phyloP scores from a whole-genome alignment of 2,797 vertebrate genomes.

The Coregonus suidteri region DNA sequence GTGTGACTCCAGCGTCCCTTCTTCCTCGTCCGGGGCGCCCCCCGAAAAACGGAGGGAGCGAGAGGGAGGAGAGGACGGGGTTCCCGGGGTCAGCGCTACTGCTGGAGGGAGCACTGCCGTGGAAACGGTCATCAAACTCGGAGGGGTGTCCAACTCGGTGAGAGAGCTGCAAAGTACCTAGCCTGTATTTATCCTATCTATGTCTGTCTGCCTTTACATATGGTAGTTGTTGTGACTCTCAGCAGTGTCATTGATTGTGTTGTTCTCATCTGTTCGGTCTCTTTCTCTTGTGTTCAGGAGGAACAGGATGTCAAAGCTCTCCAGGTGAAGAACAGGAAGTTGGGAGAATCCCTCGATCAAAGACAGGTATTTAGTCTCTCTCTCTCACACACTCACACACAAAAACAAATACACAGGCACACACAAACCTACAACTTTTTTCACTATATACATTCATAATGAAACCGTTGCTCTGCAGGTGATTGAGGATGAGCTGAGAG shows the following conservation, averaged over 20 bases:
- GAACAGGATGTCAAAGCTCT: slow-evolving; percentile 94
- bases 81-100: slow-evolving; percentile 67
- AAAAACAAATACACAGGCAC: neutral
- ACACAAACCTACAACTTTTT: neutral
- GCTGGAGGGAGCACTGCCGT: slow-evolving; percentile 77
- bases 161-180: slow-evolving; percentile 37
- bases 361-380: slow-evolving; percentile 77
- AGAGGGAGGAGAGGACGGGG: slow-evolving; percentile 73
- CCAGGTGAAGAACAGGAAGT: slow-evolving; percentile 93
- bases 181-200: neutral
- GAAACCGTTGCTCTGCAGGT: slow-evolving; percentile 68
- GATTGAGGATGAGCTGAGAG: slow-evolving; percentile 93
- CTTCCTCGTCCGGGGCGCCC: slow-evolving; percentile 67
- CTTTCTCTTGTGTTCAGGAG: slow-evolving; percentile 75
- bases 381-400: neutral
- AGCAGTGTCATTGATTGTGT: neutral
- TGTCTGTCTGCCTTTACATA: neutral
- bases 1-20: slow-evolving; percentile 68
- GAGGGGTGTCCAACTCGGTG: slow-evolving; percentile 91
- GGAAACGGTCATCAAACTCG: slow-evolving; percentile 90
- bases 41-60: slow-evolving; percentile 76
- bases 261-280: slow-evolving; percentile 1
- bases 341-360: slow-evolving; percentile 92
- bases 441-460: slow-evolving; percentile 1
- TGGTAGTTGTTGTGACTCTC: neutral